phyloP scores from a whole-genome alignment of 2,888 invertebrate species.

The Alcis repandata region DNA sequence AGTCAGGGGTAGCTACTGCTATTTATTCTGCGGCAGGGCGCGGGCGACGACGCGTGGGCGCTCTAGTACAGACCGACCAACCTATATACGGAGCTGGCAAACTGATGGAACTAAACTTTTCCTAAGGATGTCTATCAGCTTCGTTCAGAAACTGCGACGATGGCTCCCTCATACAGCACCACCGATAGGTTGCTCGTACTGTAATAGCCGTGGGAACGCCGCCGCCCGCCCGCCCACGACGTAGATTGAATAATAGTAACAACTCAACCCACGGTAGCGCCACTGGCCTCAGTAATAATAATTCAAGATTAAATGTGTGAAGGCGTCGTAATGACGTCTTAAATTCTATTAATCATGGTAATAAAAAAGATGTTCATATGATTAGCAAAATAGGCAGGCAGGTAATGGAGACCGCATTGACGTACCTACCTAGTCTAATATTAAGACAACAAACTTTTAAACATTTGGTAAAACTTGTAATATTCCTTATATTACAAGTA shows the following conservation, averaged over 20 bases:
- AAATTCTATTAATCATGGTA: slow-evolving; percentile 9
- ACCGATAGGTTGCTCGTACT: background rate
- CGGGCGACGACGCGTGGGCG: slow-evolving; percentile 57
- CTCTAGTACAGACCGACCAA: slow-evolving; percentile 39
- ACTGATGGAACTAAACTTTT: background rate
- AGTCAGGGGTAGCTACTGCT: slow-evolving; percentile 48
- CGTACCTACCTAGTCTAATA: too few relatives aligned
- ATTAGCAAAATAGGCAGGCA: background rate
- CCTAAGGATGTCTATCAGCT: background rate
- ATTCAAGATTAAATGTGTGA: slow-evolving; percentile 20
- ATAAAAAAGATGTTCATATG: background rate
- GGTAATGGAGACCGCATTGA: background rate
- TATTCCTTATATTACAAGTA: too few relatives aligned
- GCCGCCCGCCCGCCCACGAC: slow-evolving; percentile 48
- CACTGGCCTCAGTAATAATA: slow-evolving; percentile 27
- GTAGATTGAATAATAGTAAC: slow-evolving; percentile 13
- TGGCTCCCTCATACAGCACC: background rate
- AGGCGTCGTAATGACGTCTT: slow-evolving; percentile 26
- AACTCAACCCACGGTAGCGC: slow-evolving; percentile 46
- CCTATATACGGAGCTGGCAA: background rate
- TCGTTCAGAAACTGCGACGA: background rate
- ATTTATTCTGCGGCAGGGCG: background rate
- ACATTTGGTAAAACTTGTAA: background rate
- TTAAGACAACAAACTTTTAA: too few relatives aligned
- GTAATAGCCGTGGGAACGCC: slow-evolving; percentile 82